Base-by-base conservation (phyloP, 2,113 vertebrate genomes). In the Uropsilus gracilis region DNA sequence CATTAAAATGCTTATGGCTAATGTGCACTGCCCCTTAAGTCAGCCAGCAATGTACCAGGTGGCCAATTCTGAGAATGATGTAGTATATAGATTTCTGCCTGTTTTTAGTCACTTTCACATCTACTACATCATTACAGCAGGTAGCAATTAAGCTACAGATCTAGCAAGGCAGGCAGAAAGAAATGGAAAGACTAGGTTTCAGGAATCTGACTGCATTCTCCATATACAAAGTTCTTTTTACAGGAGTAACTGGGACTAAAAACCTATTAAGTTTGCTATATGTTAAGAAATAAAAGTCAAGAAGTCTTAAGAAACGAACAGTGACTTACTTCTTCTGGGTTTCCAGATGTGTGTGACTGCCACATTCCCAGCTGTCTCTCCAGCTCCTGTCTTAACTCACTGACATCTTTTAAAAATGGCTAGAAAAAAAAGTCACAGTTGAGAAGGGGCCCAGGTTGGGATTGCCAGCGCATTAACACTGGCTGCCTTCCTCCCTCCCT, bases 321-420 rank as follows among this genome's bases (percentile, higher is more conserved):
- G 8, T 96, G 89, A 97, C 98, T 0, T 91, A 99, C 99, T 98
- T 99, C 99, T 94, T 99, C 99, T 87, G 95, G 97, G 76, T 98
- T 98, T 95, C 99, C 99, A 83, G 98, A 94, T 44, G 98, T 96
- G 78, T 99, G 99, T 92, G 97, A 98, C 85, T 99, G 98, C 99
- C 99, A 99, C 16, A 97, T 97, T 97, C 99, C 99, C 97, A 99
- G 75, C 46, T 99, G 99, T 90, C 97, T 98, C 98, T 99, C 99
- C 98, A 99, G 98, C 97, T 99, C 99, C 95, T 97, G 98, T 94
- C 99, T 98, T 14, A 99, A 97, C 86, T 99, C 98, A 80, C 97
- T 99, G 4, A 98, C 98, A 96, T 99, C 98, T 89, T 98, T 98
- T 87, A 98, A 5, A 34, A 97, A 64, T 32, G 95, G 98, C 99